phyloP scores from a whole-genome alignment of 2,888 invertebrate genomes.

The Chrysolina haemoptera region DNA sequence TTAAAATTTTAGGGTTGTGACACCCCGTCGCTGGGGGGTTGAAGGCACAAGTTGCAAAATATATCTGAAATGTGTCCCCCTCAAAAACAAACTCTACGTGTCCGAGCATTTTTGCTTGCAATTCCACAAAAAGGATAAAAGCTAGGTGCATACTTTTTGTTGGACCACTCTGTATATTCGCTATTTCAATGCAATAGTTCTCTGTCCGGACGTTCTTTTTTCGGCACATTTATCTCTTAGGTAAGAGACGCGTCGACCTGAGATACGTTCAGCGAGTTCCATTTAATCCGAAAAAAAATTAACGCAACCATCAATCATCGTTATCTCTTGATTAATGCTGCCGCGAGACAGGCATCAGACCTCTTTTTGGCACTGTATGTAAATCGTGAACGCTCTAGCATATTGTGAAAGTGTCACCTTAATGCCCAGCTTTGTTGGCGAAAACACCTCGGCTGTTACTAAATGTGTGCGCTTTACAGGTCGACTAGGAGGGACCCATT shows the following conservation, averaged over 20 bases:
- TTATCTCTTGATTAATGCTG: constrained; percentile 44
- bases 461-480: constrained; percentile 14
- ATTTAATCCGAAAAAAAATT: constrained; percentile 43
- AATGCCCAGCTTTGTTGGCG: constrained; percentile 38
- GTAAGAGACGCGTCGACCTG: background rate
- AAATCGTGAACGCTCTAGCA: constrained; percentile 42
- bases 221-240: background rate
- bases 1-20: too few relatives aligned
- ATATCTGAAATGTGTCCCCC: too few relatives aligned
- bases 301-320: constrained; percentile 43
- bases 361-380: constrained; percentile 47
- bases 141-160: too few relatives aligned
- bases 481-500: background rate
- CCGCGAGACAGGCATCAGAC: constrained; percentile 41
- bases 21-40: too few relatives aligned
- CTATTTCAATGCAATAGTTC: background rate
- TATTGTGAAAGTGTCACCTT: constrained; percentile 42
- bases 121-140: too few relatives aligned
- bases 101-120: too few relatives aligned
- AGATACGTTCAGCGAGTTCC: constrained; percentile 27
- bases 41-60: too few relatives aligned
- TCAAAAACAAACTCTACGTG: too few relatives aligned
- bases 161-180: too few relatives aligned
- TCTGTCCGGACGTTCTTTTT: background rate
- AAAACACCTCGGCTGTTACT: constrained; percentile 39